Percentiles rank a stretch among this genome's conserved stretches.
These are phyloP conservation scores for Melanotus villosus DNA, from an alignment of 2,888 invertebrate genomes.

Conservation along the genomic window DNA sequence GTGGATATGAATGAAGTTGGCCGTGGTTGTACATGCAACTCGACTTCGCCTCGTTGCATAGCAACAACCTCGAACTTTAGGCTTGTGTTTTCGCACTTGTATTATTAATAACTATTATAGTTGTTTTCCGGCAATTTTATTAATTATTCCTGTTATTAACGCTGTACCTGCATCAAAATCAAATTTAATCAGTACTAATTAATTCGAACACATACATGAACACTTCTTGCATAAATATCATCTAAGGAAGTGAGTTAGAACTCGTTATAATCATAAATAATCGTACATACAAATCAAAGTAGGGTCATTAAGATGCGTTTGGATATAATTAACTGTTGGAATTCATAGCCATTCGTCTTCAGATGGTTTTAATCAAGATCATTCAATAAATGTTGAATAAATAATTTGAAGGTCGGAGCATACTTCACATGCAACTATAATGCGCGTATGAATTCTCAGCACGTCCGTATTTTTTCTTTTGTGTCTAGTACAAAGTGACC, in stretches of 20 bases:
- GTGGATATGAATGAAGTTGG: no score
- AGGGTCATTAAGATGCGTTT: constrained; percentile 16
- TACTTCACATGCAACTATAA: constrained; percentile 34
- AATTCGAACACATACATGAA: neutral
- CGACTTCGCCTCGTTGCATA: no score
- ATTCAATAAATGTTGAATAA: constrained; percentile 35
- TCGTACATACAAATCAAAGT: constrained; percentile 15
- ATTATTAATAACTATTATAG: no score
- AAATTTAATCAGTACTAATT: neutral
- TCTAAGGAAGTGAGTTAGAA: neutral
- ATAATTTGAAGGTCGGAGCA: constrained; percentile 37
- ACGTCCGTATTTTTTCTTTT: constrained; percentile 41
- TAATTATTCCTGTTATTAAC: no score
- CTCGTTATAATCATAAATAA: neutral
- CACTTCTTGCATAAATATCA: neutral
- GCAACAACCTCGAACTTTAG: no score
- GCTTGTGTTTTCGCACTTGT: no score
- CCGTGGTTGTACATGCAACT: no score
- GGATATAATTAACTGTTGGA: constrained; percentile 34
- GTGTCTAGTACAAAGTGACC: constrained; percentile 40
- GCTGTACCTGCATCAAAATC: no score
- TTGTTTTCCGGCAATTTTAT: no score
- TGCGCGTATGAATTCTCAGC: constrained; percentile 26
- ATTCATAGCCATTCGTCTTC: constrained; percentile 31
- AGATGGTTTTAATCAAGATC: constrained; percentile 38